Evolutionary conservation across 2,888 invertebrate species (phyloP).

Genomic region (Netelia melanura): DNA sequence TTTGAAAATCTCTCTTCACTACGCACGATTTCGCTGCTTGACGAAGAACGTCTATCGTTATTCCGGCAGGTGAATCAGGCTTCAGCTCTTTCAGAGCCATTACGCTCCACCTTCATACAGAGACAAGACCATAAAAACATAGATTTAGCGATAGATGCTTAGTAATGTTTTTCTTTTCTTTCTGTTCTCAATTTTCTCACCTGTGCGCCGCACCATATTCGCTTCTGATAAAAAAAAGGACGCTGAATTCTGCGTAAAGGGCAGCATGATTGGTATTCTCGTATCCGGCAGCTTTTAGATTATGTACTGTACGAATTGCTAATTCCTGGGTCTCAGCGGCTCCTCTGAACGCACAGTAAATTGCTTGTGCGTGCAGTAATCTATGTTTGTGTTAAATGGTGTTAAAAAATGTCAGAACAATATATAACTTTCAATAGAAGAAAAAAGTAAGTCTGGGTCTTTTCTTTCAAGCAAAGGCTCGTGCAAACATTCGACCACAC

Average conservation of each 20-base stretch:
- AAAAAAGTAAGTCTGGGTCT: background rate
- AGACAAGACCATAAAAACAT: background rate
- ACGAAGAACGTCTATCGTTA: slow-evolving; percentile 92
- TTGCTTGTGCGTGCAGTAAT: slow-evolving; percentile 93
- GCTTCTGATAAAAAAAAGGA: slow-evolving; percentile 93
- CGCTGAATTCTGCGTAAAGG: slow-evolving; percentile 93
- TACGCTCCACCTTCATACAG: slow-evolving; percentile 88
- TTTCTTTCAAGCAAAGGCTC: background rate
- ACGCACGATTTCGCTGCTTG: slow-evolving; percentile 96
- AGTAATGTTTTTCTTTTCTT: background rate
- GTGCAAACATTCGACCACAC: background rate
- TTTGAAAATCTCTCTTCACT: slow-evolving; percentile 93
- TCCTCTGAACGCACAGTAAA: slow-evolving; percentile 92
- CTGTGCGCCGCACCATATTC: slow-evolving; percentile 90
- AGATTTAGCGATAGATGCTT: slow-evolving; percentile 5
- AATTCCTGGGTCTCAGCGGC: slow-evolving; percentile 90
- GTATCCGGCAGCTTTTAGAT: slow-evolving; percentile 84
- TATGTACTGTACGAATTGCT: slow-evolving; percentile 86
- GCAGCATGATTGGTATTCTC: slow-evolving; percentile 86
- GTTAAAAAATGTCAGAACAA: background rate
- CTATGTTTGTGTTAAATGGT: slow-evolving; percentile 84
- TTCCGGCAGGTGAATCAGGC: slow-evolving; percentile 88
- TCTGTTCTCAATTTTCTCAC: slow-evolving; percentile 84
- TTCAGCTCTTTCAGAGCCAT: slow-evolving; percentile 90
- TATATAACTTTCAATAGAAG: slow-evolving; percentile 70